phyloP scores from a whole-genome alignment of 1,140 invertebrate genomes.

The Helicoverpa armigera region DNA sequence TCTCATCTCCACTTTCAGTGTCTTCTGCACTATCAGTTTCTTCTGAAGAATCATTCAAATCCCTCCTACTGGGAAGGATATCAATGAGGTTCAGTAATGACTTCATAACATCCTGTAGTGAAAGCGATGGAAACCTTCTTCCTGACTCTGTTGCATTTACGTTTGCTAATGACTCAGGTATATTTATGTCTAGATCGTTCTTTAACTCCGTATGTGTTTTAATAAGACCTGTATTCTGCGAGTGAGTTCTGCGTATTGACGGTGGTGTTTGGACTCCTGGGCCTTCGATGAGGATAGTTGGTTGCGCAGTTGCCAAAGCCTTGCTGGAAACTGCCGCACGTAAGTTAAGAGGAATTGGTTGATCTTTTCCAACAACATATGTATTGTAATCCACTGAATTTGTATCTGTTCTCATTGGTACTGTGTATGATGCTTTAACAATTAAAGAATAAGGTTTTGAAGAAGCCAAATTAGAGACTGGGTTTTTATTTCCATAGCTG shows the following conservation, averaged over 20 bases:
- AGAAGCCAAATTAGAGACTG: no score
- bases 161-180: neutral
- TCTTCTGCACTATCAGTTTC: neutral
- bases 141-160: neutral
- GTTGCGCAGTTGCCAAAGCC: no score
- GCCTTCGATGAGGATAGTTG: no score
- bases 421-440: neutral
- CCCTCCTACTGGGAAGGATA: neutral
- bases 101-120: neutral
- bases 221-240: no score
- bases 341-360: no score
- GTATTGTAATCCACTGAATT: neutral
- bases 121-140: neutral
- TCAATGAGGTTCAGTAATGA: neutral
- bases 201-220: neutral
- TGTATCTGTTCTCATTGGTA: neutral
- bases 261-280: neutral
- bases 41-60: neutral
- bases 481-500: neutral
- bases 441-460: no score
- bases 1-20: slow-evolving; percentile 30
- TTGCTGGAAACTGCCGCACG: no score
- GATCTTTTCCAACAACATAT: neutral
- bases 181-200: neutral
- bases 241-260: neutral